Conservation (phyloP, 2,113 vertebrate species). For the Catharus fuscescens region DNA sequence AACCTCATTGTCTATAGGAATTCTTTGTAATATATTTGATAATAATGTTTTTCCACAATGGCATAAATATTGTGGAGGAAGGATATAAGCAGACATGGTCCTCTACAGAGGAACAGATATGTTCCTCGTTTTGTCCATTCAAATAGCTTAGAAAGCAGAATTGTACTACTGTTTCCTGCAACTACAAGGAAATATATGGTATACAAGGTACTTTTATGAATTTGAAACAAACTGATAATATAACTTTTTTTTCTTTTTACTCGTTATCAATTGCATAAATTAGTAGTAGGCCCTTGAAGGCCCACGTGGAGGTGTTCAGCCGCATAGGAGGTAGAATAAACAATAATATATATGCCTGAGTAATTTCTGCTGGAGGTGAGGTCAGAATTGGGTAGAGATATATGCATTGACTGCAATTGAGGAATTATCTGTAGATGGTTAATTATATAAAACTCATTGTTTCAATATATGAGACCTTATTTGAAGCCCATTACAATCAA, state of each 20-base stretch:
- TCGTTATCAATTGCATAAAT: background rate
- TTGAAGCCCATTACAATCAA: background rate
- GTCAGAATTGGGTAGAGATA: background rate
- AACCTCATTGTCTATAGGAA: background rate
- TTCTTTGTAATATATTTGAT: background rate
- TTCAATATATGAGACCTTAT: background rate
- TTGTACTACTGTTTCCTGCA: conserved; percentile 41
- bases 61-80: background rate
- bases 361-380: background rate
- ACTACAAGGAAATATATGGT: conserved; percentile 16
- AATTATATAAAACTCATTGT: background rate
- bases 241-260: background rate
- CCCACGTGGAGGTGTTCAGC: background rate
- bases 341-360: background rate
- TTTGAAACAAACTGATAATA: conserved; percentile 13
- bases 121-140: background rate
- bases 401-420: background rate
- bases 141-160: conserved; percentile 45
- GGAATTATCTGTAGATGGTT: background rate
- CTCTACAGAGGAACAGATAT: background rate
- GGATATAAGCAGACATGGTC: background rate
- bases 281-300: background rate
- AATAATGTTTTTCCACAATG: background rate
- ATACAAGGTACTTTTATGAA: conserved; percentile 23
- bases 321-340: background rate